Conservation (phyloP, 2,797 vertebrate species). For the Loris lydekkerianus region DNA sequence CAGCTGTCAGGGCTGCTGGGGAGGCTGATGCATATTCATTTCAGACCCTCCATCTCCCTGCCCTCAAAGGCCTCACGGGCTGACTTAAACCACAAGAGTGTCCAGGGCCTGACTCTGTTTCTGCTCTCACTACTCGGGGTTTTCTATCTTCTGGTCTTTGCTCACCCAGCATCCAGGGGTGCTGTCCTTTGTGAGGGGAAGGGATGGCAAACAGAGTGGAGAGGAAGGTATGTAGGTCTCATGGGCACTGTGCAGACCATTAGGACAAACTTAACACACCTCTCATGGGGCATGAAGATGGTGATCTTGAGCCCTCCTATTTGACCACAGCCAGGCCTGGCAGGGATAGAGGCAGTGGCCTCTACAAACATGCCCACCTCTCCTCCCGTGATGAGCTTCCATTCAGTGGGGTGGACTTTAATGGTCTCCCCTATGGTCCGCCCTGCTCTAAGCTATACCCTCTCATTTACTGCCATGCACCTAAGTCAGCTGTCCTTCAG, state of each 20-base stretch:
- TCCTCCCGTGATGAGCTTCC: neutral
- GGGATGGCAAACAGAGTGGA: neutral
- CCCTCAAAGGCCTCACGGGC: conserved; percentile 60
- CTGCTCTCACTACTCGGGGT: neutral
- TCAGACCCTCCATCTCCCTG: conserved; percentile 49
- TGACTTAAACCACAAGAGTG: neutral
- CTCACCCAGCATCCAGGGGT: neutral
- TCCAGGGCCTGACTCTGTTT: neutral
- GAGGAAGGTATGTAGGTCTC: neutral
- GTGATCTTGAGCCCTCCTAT: neutral
- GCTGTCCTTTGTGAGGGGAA: neutral
- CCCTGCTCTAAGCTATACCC: neutral
- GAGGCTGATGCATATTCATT: conserved; percentile 76
- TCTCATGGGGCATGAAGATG: neutral
- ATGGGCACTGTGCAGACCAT: neutral
- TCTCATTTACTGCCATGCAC: neutral
- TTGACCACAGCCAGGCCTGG: neutral
- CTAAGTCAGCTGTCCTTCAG: neutral
- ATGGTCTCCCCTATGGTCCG: neutral
- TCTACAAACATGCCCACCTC: neutral
- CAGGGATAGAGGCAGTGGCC: neutral
- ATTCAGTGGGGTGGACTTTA: neutral
- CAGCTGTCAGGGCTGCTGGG: conserved; percentile 77
- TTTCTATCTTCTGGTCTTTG: conserved; percentile 5
- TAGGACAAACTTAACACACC: neutral